These are phyloP conservation scores for Ips nitidus DNA, from an alignment of 1,140 invertebrate species.

Conservation along the genomic window DNA sequence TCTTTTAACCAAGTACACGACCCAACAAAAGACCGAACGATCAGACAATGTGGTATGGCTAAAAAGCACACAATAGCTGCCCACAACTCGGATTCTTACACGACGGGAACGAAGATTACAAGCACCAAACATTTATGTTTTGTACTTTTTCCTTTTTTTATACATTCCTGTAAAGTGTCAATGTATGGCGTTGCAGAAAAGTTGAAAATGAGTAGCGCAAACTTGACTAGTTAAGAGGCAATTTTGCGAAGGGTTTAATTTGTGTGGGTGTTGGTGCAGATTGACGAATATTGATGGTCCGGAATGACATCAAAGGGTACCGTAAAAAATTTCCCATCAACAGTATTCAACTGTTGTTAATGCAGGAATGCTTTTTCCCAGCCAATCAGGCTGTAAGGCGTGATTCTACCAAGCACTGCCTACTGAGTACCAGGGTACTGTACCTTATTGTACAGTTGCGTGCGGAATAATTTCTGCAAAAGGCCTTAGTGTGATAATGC, in stretches of 20 bases:
- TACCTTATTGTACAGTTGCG: too few relatives aligned
- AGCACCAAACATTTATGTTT: not conserved
- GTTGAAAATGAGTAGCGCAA: too few relatives aligned
- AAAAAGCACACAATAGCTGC: constrained; percentile 20
- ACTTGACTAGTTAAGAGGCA: too few relatives aligned
- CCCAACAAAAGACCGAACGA: constrained; percentile 16
- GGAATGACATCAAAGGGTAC: constrained; percentile 23
- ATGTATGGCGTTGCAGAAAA: too few relatives aligned
- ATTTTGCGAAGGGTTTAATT: too few relatives aligned
- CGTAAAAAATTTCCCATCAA: constrained; percentile 33
- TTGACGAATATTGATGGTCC: constrained; percentile 2
- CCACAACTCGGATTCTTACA: constrained; percentile 18
- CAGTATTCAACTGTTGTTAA: constrained; percentile 31
- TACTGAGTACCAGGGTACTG: constrained; percentile 13
- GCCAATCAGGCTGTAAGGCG: constrained; percentile 24
- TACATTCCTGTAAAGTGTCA: too few relatives aligned
- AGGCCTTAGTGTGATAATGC: too few relatives aligned
- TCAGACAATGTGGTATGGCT: constrained; percentile 22
- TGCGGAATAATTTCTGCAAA: too few relatives aligned
- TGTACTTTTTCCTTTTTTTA: too few relatives aligned
- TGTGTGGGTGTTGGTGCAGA: constrained; percentile 14
- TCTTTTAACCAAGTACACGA: constrained; percentile 16
- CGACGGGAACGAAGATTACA: constrained; percentile 3
- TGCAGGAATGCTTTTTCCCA: constrained; percentile 30
- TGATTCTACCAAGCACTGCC: constrained; percentile 24